Evolutionary conservation across 2,888 invertebrate species (phyloP).

Genomic region (Volucella inanis): DNA sequence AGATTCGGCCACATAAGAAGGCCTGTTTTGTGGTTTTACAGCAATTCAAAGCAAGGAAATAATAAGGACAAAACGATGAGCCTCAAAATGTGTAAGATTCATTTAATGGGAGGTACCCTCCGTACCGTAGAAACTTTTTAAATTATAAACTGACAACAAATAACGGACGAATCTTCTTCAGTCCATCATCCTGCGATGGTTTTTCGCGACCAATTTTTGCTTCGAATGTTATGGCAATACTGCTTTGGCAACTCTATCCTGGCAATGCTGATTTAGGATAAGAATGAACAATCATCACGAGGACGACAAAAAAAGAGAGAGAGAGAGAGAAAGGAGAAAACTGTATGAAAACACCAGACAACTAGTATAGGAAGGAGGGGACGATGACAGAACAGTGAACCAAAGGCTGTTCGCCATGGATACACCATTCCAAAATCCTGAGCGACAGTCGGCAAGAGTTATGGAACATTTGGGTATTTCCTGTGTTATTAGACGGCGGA

Average conservation of each 20-base stretch:
- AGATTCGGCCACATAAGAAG: too few relatives aligned
- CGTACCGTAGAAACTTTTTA: too few relatives aligned
- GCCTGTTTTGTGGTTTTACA: too few relatives aligned
- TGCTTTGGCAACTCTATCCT: conserved; percentile 26
- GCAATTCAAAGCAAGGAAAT: too few relatives aligned
- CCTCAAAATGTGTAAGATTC: too few relatives aligned
- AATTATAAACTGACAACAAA: too few relatives aligned
- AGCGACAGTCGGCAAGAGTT: conserved; percentile 21
- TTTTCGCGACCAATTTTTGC: too few relatives aligned
- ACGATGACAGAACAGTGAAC: conserved; percentile 5
- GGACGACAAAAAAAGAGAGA: conserved; percentile 20
- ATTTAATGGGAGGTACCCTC: too few relatives aligned
- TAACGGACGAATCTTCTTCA: too few relatives aligned
- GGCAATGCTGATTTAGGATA: conserved; percentile 19
- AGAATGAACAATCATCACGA: not conserved
- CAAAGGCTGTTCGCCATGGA: not conserved
- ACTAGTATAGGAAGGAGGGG: not conserved
- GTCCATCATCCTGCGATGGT: too few relatives aligned
- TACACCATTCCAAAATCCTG: conserved; percentile 37
- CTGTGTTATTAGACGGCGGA: conserved; percentile 56
- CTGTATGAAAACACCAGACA: conserved; percentile 27
- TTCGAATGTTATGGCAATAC: not conserved
- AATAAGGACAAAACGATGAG: too few relatives aligned
- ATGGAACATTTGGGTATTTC: conserved; percentile 59
- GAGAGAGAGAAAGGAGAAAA: conserved; percentile 30